Base-by-base conservation (phyloP, 2,797 vertebrate genomes). In the Stomatorhinus walkeri region DNA sequence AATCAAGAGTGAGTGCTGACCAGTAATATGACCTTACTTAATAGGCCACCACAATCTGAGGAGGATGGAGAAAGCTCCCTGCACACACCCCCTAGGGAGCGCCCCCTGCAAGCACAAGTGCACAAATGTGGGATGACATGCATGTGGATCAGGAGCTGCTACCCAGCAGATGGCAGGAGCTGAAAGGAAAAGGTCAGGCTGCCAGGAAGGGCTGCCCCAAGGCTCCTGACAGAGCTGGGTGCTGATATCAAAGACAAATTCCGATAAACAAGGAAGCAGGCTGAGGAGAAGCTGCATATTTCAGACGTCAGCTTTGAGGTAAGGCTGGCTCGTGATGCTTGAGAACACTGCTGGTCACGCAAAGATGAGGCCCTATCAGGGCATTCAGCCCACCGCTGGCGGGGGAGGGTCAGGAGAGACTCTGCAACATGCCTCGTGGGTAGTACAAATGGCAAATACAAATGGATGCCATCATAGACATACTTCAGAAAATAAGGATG, bases 91-190 rank as follows among this genome's bases (percentile, higher is more conserved):
- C 19, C 36, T 43, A 79, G 72, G 36, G 36, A n/a, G 72, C 8
- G 7, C 43, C 72, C n/a, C 36, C 72, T 79, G 72, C 36, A 79
- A 79, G 5, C 16, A 9, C 72, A 19, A 16, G 32, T 19, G 40
- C 72, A 43, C 40, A n/a, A 36, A 79, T 79, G 36, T 79, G 72
- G 7, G 36, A 43, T 79, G 72, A 79, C 72, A 79, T 43, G 72
- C 72, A 40, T 79, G 36, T 79, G 72, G 36, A 79, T 36, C 19
- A 43, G 36, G 72, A 79, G 36, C 36, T 43, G 72, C 72, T 79
- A 79, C 72, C 36, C 32, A 79, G 72, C 72, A 79, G 72, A 79
- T 79, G 72, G 72, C 72, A 79, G 72, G 72, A 79, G 72, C 36
- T 43, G 72, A 43, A 51, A n/a, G 8, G 46, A 49, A 24, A 49